Evolutionary conservation across 2,113 vertebrate genomes (phyloP), one percentile per base, ranked within the genome.

Genomic region (Pedetes capensis): DNA sequence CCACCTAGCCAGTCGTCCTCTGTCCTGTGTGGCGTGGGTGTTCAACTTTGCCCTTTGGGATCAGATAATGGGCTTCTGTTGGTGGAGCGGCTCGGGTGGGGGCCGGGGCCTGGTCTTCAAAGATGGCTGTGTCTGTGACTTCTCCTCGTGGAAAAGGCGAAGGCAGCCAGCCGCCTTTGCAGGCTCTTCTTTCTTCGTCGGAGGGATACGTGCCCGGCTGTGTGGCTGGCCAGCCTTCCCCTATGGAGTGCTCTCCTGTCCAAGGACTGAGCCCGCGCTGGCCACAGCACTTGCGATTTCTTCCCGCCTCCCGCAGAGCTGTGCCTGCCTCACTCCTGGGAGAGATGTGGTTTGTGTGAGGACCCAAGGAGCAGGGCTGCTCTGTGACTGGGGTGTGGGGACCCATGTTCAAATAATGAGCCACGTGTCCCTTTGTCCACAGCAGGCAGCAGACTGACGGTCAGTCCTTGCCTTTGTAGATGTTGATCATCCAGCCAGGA

Each of bases 11-110:
- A 20, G 39, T 44, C 74, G 87, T 69, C 85, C 91, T 11, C 39
- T 78, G 87, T 69, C 85, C 91, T 11, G 47, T 53, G 39, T 3
- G 29, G 51, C 0, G 84, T 92, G 92, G 93, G 93, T 10, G 10
- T 72, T 92, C 87, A 87, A 12, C 94, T 93, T 16, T 79, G 95
- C 86, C 89, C 96, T 95, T 91, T 93, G 84, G 71, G 87, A n/a
- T 55, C 3, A 74, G 96, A 92, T 55, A 96, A 96, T 59, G 51
- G 47, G 59, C 87, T n/a, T 87, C 84, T 92, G 80, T 96, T 91
- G 87, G 12, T 0, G 37, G 39, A 59, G 27, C 14, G 6, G 55
- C 74, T 39, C 1, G 25, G 3, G 47, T 13, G 37, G 47, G 32
- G 8, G 63, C 63, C 0, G 29, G 81, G 27, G n/a, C 72, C 75